phyloP scores from a whole-genome alignment of 2,113 vertebrate genomes.

The Numenius arquata region DNA sequence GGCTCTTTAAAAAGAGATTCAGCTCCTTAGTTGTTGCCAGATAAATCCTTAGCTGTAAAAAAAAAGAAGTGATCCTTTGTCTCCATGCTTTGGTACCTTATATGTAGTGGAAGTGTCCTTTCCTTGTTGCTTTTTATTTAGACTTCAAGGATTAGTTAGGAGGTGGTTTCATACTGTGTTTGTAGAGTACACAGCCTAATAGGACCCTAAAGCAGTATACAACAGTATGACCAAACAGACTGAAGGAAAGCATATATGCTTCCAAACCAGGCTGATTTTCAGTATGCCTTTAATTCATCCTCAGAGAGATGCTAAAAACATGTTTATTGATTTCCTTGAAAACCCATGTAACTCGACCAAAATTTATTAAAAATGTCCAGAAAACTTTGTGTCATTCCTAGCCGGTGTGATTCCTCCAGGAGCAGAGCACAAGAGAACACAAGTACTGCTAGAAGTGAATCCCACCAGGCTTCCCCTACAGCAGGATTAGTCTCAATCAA shows the following conservation, averaged over 20 bases:
- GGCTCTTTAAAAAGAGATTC: background rate
- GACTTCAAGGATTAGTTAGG: background rate
- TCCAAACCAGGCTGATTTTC: background rate
- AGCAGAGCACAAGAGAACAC: background rate
- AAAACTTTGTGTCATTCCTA: background rate
- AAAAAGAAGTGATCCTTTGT: background rate
- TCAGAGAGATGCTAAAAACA: background rate
- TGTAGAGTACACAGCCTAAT: background rate
- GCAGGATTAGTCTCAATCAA: background rate
- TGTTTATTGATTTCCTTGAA: background rate
- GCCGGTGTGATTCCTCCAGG: background rate
- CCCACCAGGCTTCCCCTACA: background rate
- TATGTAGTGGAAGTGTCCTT: background rate
- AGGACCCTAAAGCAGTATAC: background rate
- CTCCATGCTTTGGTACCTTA: background rate
- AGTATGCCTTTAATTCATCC: background rate
- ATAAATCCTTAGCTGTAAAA: background rate
- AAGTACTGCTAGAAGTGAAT: fast-evolving
- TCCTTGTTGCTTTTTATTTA: background rate
- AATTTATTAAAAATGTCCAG: background rate
- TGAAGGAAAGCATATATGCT: background rate
- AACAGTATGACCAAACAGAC: background rate
- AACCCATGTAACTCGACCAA: background rate
- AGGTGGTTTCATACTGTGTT: background rate
- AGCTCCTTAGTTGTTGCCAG: background rate